Evolutionary conservation across 2,113 vertebrate genomes (phyloP), one percentile per base, ranked within the genome.

Genomic region (Thalassoma bifasciatum): DNA sequence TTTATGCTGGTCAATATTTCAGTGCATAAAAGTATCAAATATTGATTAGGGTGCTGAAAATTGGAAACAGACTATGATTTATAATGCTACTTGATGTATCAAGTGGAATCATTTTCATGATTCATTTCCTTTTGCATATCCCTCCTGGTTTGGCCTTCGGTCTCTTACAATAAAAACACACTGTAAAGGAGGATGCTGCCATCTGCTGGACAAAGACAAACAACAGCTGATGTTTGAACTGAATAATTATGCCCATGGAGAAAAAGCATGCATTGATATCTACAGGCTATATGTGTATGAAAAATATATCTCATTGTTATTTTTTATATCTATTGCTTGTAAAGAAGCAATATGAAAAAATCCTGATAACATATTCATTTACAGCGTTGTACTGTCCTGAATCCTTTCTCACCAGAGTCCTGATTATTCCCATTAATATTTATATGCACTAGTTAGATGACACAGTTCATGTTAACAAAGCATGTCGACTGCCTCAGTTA

Each of bases 381-480:
- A 69, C 26, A 9, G 17, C 12, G 3, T 10, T 57, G 64, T 37
- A 12, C n/a, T n/a, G 4, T 11, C 22, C 47, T 26, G 26, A 54
- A 74, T 61, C 36, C 22, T 22, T 38, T 46, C 50, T 21, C 65
- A 8, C 44, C 17, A 4, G 62, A 75, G 59, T 67, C 85, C 67
- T 64, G 54, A 78, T 46, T 75, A 30, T 51, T 58, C 46, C 30
- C 62, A 86, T 88, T 74, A 85, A 89, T 90, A 88, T 90, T 79
- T 52, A 89, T 85, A 57, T 83, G 90, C 50, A 59, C 84, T 69
- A 87, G 79, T 88, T 85, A 77, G 75, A 88, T 82, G 87, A 86
- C 86, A 87, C 77, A 80, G 71, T 90, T 88, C 77, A 64, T 73
- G 57, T 82, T 77, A 75, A 83, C 75, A 88, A 86, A 83, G 86